Base-by-base conservation (phyloP, 2,797 vertebrate species). In the Oreochromis grahami region DNA sequence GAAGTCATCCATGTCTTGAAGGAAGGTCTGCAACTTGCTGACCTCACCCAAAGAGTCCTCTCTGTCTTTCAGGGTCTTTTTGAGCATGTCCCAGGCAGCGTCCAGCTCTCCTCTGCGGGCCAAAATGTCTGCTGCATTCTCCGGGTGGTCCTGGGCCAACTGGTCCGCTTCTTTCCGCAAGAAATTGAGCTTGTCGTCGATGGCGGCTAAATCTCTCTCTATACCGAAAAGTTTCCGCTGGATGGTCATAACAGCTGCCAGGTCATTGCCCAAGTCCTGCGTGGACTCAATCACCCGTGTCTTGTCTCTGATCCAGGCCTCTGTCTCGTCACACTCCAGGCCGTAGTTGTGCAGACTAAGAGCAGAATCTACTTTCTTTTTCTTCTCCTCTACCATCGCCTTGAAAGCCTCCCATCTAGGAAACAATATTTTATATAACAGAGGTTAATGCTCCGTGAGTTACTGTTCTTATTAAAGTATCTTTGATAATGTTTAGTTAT, bases 181-280 rank as follows among this genome's bases (percentile, higher is more conserved):
- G 89, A 94, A 78, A 5, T 86, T 90, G n/a, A 99, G 94, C 65
- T 98, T 98, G 84, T 90, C 87, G 50, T 97, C 92, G 15, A 99
- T 98, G 74, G 98, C 97, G 0, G 92, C 96, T 84, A 99, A 92
- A 53, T 99, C 98, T 24, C 98, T 96, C 92, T 99, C 98, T 32
- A 99, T 97, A 84, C 98, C 98, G 0, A 97, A 97, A 19, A 99
- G 95, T 87, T 99, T 99, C 92, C 99, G 96, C 90, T 99, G 99
- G 91, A 99, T 98, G 88, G 97, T 97, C 91, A 99, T 97, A 91
- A 99, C 95, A 0, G 98, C 97, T 0, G 97, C 96, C 85, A 99
- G 94, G 93, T 99, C 98, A 17, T 95, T 97, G 53, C 98, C 97
- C 81, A 99, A 93, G 76, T 99, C 97, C 51, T 97, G 97, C 0